A percentile compares a stretch with the other conserved stretches of the same genome.
Evolutionary conservation across 2,113 vertebrate genomes (phyloP).

Genomic region (Xiphias gladius): DNA sequence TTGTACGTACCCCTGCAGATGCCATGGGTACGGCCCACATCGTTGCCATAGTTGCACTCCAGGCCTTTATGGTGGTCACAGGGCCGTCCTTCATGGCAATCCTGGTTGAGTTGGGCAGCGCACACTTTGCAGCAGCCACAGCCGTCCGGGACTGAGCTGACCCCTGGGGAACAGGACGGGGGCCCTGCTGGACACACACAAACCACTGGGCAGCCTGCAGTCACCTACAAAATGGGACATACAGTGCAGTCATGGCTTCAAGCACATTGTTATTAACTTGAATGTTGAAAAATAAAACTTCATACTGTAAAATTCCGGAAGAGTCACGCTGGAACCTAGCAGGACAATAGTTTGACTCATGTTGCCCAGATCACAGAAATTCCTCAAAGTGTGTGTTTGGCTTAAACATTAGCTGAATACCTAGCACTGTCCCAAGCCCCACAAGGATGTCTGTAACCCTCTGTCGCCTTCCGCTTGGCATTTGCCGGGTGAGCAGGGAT

Average conservation of each 20-base stretch:
- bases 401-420: slow-evolving; percentile 68
- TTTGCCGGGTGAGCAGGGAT: slow-evolving; percentile 59
- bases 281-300: slow-evolving; percentile 1
- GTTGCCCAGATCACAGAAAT: slow-evolving; percentile 76
- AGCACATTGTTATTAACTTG: neutral
- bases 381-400: slow-evolving; percentile 67
- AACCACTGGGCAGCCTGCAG: slow-evolving; percentile 67
- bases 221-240: slow-evolving; percentile 67
- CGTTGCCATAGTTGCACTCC: slow-evolving; percentile 88
- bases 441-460: slow-evolving; percentile 77
- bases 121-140: slow-evolving; percentile 90
- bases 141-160: slow-evolving; percentile 81
- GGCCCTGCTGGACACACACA: slow-evolving; percentile 75
- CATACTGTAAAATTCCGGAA: neutral
- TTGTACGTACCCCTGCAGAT: slow-evolving; percentile 87
- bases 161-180: slow-evolving; percentile 80
- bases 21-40: slow-evolving; percentile 80
- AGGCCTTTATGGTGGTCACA: slow-evolving; percentile 89
- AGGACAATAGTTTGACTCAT: slow-evolving; percentile 69
- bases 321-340: slow-evolving; percentile 30
- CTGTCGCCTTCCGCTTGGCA: slow-evolving; percentile 77
- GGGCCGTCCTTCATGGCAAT: slow-evolving; percentile 82
- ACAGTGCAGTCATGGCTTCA: neutral
- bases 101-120: slow-evolving; percentile 87
- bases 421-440: slow-evolving; percentile 64